Conservation (phyloP, 2,888 invertebrate species). For the Acleris emargana region DNA sequence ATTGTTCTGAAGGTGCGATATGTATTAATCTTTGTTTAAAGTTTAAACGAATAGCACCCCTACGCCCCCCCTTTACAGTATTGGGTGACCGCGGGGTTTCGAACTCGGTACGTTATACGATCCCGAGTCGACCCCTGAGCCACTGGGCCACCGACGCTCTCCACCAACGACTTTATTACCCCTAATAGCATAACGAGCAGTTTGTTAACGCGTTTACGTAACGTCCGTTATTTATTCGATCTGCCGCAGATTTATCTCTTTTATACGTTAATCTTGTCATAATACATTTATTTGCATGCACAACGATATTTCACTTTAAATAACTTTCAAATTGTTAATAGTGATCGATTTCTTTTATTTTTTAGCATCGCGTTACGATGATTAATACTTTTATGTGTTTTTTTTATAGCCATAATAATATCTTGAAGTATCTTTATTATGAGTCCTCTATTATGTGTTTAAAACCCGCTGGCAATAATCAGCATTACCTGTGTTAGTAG, state of each 20-base stretch:
- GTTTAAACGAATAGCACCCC: too few species aligned
- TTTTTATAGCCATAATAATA: slow-evolving; percentile 10
- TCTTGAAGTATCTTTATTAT: neutral
- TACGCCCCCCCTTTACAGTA: too few species aligned
- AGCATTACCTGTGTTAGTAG: too few species aligned
- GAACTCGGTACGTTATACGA: too few species aligned
- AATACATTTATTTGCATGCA: slow-evolving; percentile 14
- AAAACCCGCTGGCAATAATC: too few species aligned
- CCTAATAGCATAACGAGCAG: neutral
- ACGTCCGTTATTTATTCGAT: slow-evolving; percentile 20
- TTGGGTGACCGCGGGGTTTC: too few species aligned
- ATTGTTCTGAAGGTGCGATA: too few species aligned
- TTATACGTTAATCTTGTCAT: slow-evolving; percentile 28
- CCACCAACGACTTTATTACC: neutral
- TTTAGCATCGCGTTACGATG: slow-evolving; percentile 14
- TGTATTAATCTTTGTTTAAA: too few species aligned
- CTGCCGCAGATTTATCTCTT: slow-evolving; percentile 23
- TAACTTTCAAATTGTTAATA: slow-evolving; percentile 26
- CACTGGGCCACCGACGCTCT: too few species aligned
- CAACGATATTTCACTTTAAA: slow-evolving; percentile 21
- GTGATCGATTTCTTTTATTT: slow-evolving; percentile 22
- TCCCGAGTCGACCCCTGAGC: too few species aligned
- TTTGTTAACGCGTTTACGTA: slow-evolving; percentile 11
- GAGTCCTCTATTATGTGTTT: too few species aligned
- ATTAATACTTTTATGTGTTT: slow-evolving; percentile 9